Evolutionary conservation across 1,140 invertebrate genomes (phyloP).

Genomic region (Drosophila sp.): DNA sequence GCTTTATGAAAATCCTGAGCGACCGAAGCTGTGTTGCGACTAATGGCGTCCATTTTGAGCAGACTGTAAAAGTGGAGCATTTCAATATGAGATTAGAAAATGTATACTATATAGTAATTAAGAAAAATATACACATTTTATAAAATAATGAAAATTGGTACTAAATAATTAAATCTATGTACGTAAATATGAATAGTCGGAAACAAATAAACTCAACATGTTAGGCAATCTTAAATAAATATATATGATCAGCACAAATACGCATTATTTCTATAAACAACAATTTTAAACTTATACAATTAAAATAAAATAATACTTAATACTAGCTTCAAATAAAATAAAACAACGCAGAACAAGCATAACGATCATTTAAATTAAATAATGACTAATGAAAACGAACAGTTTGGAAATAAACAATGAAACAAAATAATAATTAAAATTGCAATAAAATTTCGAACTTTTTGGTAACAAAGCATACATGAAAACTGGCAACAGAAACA

Average conservation of each 20-base stretch:
- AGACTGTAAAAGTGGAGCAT: conserved; percentile 60
- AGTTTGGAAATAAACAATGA: conserved; percentile 5
- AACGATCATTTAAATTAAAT: background rate
- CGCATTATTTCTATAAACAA: no score
- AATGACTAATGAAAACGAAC: background rate
- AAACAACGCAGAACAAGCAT: conserved; percentile 2
- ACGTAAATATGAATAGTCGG: no score
- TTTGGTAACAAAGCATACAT: background rate
- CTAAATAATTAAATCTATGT: no score
- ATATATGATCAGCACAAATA: no score
- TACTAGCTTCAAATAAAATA: no score
- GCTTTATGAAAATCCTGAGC: conserved; percentile 85
- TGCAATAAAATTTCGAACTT: no score
- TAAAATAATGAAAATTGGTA: background rate
- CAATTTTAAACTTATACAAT: no score
- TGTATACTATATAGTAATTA: background rate
- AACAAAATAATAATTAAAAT: no score
- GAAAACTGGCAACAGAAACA: conserved; percentile 5
- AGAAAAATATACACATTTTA: background rate
- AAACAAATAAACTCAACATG: no score
- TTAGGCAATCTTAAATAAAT: no score
- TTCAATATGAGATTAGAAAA: conserved; percentile 1
- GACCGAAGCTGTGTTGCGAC: conserved; percentile 84
- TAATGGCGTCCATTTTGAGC: conserved; percentile 85
- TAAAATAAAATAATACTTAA: no score